Percentiles rank a stretch among this genome's conserved stretches.
Conservation (phyloP, 2,797 vertebrate genomes). For the Sebastes taczanowskii region DNA sequence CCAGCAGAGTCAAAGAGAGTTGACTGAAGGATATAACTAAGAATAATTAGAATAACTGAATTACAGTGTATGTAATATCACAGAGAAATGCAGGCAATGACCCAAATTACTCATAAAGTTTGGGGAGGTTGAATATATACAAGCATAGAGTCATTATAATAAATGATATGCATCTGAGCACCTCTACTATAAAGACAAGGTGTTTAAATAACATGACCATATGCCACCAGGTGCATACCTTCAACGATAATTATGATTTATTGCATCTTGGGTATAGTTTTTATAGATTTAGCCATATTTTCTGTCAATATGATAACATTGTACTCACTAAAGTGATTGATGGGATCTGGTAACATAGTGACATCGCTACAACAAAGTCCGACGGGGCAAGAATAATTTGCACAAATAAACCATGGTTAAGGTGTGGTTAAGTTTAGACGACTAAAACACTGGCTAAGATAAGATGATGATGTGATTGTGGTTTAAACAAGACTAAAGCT, state of each 20-base stretch:
- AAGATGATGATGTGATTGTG: background rate
- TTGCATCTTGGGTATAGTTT: background rate
- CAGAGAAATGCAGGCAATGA: conserved; percentile 7
- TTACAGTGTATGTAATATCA: conserved; percentile 15
- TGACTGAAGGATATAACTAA: conserved; percentile 6
- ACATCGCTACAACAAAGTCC: background rate
- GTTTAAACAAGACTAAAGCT: background rate
- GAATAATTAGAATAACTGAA: conserved; percentile 33
- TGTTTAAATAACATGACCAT: conserved; percentile 3
- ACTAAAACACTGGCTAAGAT: background rate
- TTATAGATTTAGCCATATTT: background rate
- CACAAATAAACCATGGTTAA: background rate
- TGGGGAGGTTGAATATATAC: background rate
- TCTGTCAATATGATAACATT: background rate
- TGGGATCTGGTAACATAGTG: background rate
- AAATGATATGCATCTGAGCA: background rate
- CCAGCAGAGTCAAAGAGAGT: conserved; percentile 39
- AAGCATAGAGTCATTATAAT: background rate
- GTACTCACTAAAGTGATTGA: background rate
- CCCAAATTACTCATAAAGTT: conserved; percentile 10
- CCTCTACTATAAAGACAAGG: background rate
- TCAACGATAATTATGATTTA: background rate
- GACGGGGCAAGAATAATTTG: background rate
- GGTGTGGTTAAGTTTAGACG: background rate
- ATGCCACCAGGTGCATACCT: background rate